A percentile compares a stretch with the other conserved stretches of the same genome.
phyloP scores from a whole-genome alignment of 2,113 vertebrate genomes.

The Plectropomus leopardus region DNA sequence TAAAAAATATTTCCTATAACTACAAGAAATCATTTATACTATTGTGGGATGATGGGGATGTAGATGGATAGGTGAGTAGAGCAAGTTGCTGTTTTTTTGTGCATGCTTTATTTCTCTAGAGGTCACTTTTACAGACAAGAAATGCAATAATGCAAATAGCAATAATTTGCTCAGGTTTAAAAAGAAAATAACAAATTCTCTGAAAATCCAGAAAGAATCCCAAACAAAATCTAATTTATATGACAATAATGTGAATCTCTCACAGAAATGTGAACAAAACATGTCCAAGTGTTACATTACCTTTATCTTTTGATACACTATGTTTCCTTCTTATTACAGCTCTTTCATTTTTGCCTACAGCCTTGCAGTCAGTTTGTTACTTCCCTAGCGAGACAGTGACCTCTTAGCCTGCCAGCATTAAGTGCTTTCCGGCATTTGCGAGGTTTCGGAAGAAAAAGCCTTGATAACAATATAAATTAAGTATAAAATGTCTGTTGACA shows the following conservation, averaged over 20 bases:
- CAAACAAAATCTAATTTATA: no score
- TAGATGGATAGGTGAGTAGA: no score
- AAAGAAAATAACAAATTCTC: no score
- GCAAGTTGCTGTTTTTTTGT: no score
- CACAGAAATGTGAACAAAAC: constrained; percentile 34
- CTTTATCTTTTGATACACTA: neutral
- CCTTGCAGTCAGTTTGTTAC: constrained; percentile 14
- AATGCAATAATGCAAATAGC: no score
- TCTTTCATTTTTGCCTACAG: constrained; percentile 25
- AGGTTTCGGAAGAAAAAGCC: constrained; percentile 27
- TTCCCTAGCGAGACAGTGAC: constrained; percentile 16
- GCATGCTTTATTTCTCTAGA: no score
- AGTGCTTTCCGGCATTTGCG: constrained; percentile 6
- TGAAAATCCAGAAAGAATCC: no score
- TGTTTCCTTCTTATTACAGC: constrained; percentile 14
- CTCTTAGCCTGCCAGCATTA: constrained; percentile 2
- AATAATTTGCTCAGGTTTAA: no score
- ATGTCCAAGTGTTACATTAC: constrained; percentile 10
- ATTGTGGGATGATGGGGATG: no score
- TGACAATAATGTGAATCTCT: constrained; percentile 17
- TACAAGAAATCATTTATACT: no score
- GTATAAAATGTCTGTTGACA: constrained; percentile 22
- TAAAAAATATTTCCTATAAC: no score
- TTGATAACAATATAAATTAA: constrained; percentile 37
- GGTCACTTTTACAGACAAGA: no score